phyloP scores from a whole-genome alignment of 2,797 vertebrate genomes.

The Oreochromis mossambicus region DNA sequence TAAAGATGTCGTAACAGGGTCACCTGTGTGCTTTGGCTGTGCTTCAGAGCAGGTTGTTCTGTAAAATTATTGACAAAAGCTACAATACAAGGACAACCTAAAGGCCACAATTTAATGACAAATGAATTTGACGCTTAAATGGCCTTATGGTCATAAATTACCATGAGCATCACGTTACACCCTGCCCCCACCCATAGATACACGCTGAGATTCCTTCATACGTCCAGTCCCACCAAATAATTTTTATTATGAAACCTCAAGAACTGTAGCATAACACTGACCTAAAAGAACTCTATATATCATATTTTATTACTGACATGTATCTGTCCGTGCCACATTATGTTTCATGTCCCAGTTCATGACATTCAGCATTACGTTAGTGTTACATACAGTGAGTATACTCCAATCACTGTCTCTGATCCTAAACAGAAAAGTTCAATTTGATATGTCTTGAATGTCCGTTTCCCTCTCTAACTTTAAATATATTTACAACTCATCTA shows the following conservation, averaged over 20 bases:
- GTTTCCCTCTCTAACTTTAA: background rate
- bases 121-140: background rate
- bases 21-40: background rate
- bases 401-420: background rate
- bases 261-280: constrained; percentile 5
- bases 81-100: constrained; percentile 21
- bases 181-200: background rate
- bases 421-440: background rate
- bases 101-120: constrained; percentile 10
- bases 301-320: background rate
- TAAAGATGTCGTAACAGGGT: background rate
- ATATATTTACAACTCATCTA: background rate
- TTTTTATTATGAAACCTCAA: constrained; percentile 9
- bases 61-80: background rate
- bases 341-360: background rate
- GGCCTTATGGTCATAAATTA: background rate
- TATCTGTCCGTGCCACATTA: background rate
- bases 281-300: background rate
- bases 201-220: constrained; percentile 5
- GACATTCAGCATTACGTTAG: background rate
- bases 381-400: background rate
- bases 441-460: background rate
- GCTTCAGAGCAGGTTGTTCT: background rate
- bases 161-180: background rate
- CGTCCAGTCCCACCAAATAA: background rate